phyloP scores from a whole-genome alignment of 2,888 invertebrate species.

The Muschampia plurimacula region DNA sequence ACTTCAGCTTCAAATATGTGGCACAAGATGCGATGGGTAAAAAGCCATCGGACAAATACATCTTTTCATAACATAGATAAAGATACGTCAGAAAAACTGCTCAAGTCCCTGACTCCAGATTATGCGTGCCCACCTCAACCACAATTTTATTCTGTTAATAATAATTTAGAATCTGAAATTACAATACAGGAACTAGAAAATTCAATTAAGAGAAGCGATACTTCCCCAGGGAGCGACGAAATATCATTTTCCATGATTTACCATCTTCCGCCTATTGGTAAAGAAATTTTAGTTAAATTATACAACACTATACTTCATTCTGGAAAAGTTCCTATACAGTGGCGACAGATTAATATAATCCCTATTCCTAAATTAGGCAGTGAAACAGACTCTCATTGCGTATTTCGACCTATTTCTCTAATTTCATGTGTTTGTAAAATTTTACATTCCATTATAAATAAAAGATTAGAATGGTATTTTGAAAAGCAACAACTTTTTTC shows the following conservation, averaged over 20 bases:
- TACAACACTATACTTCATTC: slow-evolving; percentile 29
- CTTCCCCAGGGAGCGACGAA: slow-evolving; percentile 38
- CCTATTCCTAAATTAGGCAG: slow-evolving; percentile 34
- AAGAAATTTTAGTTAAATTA: slow-evolving; percentile 32
- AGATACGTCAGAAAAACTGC: slow-evolving; percentile 29
- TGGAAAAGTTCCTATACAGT: slow-evolving; percentile 35
- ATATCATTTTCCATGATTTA: slow-evolving; percentile 43
- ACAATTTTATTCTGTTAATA: slow-evolving; percentile 25
- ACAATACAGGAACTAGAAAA: slow-evolving; percentile 39
- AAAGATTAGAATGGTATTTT: slow-evolving; percentile 45
- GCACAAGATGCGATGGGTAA: slow-evolving; percentile 43
- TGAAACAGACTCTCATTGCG: slow-evolving; percentile 5
- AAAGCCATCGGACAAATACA: slow-evolving; percentile 5
- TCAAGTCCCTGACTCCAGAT: slow-evolving; percentile 40
- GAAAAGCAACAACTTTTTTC: slow-evolving; percentile 39
- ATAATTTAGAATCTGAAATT: slow-evolving; percentile 19
- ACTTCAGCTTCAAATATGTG: slow-evolving; percentile 41
- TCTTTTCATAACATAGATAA: slow-evolving; percentile 22
- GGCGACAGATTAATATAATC: slow-evolving; percentile 33
- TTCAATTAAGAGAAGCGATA: slow-evolving; percentile 38
- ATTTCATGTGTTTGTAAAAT: slow-evolving; percentile 47
- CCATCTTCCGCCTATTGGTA: slow-evolving; percentile 35
- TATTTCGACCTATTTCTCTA: slow-evolving; percentile 36
- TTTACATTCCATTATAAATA: slow-evolving; percentile 43
- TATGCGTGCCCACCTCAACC: slow-evolving; percentile 32